Percentiles rank a stretch among this genome's conserved stretches.
Conservation (phyloP, 1,140 invertebrate genomes). For the Bemisia tabaci region DNA sequence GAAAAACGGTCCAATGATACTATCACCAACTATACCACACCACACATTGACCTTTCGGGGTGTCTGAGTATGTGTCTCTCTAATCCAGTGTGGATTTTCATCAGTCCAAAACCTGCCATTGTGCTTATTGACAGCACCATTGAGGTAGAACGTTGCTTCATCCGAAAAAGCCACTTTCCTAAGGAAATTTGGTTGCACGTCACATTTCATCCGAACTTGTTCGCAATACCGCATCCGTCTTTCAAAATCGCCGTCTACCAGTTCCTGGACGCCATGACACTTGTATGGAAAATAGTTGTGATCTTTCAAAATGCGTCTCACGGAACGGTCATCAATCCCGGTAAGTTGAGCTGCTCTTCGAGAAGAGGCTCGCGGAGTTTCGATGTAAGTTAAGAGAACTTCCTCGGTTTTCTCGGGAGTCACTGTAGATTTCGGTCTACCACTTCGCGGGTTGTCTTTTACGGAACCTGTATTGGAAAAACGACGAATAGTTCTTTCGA, state of each 20-base stretch:
- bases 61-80: constrained; percentile 6
- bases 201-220: not conserved
- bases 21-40: constrained; percentile 7
- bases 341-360: not conserved
- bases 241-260: not conserved
- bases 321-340: not conserved
- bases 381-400: not conserved
- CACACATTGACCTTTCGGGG: constrained; percentile 10
- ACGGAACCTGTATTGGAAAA: not conserved
- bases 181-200: not conserved
- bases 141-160: constrained; percentile 24
- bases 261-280: not conserved
- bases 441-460: not conserved
- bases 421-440: not conserved
- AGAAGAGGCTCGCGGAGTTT: not conserved
- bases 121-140: constrained; percentile 27
- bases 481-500: not conserved
- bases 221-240: not conserved
- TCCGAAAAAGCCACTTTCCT: constrained; percentile 18
- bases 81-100: constrained; percentile 1
- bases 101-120: constrained; percentile 9
- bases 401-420: not conserved
- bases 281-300: not conserved
- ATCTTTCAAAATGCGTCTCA: not conserved
- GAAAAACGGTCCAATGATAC: constrained; percentile 27